Evolutionary conservation across 2,113 vertebrate genomes (phyloP).

Genomic region (Crotalus tigris): DNA sequence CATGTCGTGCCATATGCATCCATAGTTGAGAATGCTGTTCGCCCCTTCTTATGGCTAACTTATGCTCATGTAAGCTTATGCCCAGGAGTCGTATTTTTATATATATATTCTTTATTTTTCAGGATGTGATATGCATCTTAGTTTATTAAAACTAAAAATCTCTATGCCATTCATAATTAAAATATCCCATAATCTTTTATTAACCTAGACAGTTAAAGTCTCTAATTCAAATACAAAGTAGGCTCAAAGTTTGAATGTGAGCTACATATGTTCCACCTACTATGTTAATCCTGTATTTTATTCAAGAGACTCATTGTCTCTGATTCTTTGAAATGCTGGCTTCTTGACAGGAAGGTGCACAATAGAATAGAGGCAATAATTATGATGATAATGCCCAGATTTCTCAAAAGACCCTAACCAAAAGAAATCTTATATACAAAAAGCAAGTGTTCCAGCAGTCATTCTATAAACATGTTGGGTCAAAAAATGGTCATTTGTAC

Average conservation of each 20-base stretch:
- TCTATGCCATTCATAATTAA: neutral
- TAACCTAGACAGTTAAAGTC: slow-evolving; percentile 1
- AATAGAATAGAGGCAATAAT: neutral
- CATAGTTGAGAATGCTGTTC: no score
- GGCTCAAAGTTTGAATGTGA: accelerated
- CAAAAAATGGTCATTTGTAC: neutral
- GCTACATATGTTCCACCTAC: accelerated
- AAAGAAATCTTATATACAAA: accelerated
- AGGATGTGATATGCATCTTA: neutral
- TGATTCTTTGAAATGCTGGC: neutral
- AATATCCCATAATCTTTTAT: slow-evolving; percentile 1
- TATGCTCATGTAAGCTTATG: no score
- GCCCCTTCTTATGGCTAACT: no score
- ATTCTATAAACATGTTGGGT: neutral
- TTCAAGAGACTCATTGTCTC: neutral
- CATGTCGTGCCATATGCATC: no score
- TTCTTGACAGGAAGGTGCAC: neutral
- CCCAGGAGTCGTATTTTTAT: no score
- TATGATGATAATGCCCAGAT: no score
- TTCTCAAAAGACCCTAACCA: neutral
- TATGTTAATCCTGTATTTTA: neutral
- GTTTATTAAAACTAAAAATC: neutral
- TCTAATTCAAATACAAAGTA: neutral
- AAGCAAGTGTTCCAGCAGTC: neutral
- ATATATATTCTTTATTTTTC: neutral